Base-by-base conservation (phyloP, 1,140 invertebrate species). In the Halesus radiatus region DNA sequence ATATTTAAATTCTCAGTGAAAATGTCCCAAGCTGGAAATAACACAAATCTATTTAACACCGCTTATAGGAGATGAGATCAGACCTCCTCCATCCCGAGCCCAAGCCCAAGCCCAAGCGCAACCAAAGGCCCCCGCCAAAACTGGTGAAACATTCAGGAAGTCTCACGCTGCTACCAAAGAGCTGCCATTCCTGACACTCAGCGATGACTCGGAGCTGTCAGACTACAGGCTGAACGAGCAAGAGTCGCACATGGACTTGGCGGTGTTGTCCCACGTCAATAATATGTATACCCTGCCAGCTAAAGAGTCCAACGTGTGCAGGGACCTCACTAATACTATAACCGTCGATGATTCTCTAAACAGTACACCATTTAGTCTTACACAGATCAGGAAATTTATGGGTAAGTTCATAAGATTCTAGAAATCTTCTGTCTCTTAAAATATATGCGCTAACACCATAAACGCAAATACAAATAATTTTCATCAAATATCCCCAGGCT, bases 311-410 rank as follows among this genome's bases (percentile, higher is more conserved):
- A 68, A 29, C 2, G 50, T 60, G 18, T 80, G 74, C 45, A 76
- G 53, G 45, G 79, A 80, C 23, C 26, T 82, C 5, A 77, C 74
- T 1, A 73, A 76, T 26, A 78, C 72, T 26, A 76, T 76, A 0
- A 76, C 50, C n/a, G 13, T 70, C n/a, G 80, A 83, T 75, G 82
- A 81, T 72, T 74, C 82, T 6, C 32, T 76, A 3, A 66, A 74
- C 5, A 80, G 60, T 20, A 83, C 50, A 56, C 54, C 74, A n/a
- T 80, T 83, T 8, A 83, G 80, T 68, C 20, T 79, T 20, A 77
- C 82, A 26, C 80, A 81, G 52, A 83, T 83, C 15, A 81, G 74
- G 62, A 78, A 81, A 15, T 56, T 83, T 58, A 60, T 83, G 16
- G 82, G 82, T 83, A 77, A 52, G 82, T 83, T 45, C 32, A 37